These are phyloP conservation scores for Hydractinia echinata DNA, from an alignment of 30 jellyfish, hydroid and myxozoan genomes.

Conservation along the genomic window DNA sequence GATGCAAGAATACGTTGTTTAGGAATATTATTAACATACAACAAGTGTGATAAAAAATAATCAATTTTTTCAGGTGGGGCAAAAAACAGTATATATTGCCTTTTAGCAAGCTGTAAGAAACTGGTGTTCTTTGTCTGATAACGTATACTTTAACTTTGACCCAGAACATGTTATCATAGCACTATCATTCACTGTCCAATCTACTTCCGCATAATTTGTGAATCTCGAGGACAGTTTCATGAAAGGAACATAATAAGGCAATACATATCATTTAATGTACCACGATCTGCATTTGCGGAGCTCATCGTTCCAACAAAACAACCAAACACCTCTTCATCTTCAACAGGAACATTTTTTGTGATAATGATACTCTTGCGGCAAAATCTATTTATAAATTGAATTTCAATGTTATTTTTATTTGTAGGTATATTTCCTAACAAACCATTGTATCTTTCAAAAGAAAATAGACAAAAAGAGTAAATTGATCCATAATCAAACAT, in stretches of 20 bases:
- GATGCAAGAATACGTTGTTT: not conserved
- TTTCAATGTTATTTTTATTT: not conserved
- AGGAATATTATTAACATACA: not conserved
- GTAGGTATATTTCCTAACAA: not conserved
- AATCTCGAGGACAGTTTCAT: slow-evolving; percentile 7
- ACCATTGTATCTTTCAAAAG: slow-evolving; percentile 8
- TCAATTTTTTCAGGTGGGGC: not conserved
- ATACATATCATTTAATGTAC: too few species aligned
- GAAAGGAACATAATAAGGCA: too few species aligned
- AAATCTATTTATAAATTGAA: too few species aligned
- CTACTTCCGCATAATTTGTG: slow-evolving; percentile 1
- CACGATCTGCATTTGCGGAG: too few species aligned
- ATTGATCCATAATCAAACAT: too few species aligned
- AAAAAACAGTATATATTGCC: not conserved
- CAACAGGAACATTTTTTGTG: not conserved
- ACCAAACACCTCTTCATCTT: too few species aligned
- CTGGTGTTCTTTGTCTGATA: not conserved
- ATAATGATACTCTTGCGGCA: not conserved
- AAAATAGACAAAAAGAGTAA: not conserved
- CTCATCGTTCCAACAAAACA: too few species aligned
- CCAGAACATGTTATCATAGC: not conserved
- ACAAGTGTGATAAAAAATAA: too few species aligned
- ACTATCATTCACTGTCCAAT: not conserved
- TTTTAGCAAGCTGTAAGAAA: not conserved
- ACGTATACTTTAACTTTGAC: not conserved